Percentiles rank a stretch among this genome's conserved stretches.
These are phyloP conservation scores for Prionailurus viverrinus DNA, from an alignment of 2,113 vertebrate genomes.

Conservation along the genomic window DNA sequence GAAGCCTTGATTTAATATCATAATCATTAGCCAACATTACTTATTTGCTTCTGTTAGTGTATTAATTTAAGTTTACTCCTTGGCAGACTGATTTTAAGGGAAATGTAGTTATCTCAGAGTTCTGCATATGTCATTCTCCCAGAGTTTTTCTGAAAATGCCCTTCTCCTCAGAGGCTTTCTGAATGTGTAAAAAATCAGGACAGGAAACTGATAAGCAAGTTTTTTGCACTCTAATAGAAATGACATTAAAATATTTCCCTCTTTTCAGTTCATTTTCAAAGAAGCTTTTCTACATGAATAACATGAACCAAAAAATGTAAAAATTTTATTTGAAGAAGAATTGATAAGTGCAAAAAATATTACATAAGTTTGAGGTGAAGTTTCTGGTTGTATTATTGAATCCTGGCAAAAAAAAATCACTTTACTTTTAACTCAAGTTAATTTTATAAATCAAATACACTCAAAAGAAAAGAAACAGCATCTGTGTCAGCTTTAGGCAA, in stretches of 20 bases:
- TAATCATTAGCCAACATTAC: neutral
- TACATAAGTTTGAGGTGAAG: constrained; percentile 39
- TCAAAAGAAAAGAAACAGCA: constrained; percentile 23
- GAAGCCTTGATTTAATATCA: neutral
- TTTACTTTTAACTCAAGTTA: constrained; percentile 32
- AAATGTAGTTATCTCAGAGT: neutral
- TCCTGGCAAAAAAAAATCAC: neutral
- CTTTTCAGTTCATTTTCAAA: constrained; percentile 62
- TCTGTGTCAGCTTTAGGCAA: constrained; percentile 16
- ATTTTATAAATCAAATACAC: constrained; percentile 57
- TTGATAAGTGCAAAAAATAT: constrained; percentile 52
- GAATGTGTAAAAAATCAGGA: neutral
- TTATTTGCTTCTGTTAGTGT: neutral
- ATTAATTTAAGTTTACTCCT: neutral
- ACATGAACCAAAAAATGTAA: constrained; percentile 6
- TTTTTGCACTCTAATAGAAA: constrained; percentile 49
- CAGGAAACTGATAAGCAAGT: neutral
- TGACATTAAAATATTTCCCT: neutral
- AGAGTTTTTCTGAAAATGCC: neutral
- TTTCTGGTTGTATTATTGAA: constrained; percentile 60
- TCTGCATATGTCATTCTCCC: neutral
- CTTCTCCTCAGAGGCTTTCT: neutral
- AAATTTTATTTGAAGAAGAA: constrained; percentile 52
- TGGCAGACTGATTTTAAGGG: neutral
- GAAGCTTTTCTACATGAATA: neutral